Conservation (phyloP, 2,797 vertebrate species). For the Pseudomugil gertrudae region DNA sequence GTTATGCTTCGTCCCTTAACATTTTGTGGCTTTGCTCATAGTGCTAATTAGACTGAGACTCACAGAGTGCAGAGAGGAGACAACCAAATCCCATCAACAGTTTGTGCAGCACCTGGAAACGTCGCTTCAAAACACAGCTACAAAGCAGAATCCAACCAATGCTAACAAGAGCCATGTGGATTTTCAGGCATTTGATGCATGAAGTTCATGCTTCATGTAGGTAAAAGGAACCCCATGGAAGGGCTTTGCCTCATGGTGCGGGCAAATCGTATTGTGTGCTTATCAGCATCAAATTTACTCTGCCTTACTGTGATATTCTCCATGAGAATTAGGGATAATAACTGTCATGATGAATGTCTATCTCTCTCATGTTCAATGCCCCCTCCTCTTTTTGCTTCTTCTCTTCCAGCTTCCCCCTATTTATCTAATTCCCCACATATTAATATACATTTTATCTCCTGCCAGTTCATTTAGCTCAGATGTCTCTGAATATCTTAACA, state of each 20-base stretch:
- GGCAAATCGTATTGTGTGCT: constrained; percentile 72
- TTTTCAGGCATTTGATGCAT: constrained; percentile 43
- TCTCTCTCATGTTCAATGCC: constrained; percentile 52
- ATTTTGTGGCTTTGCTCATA: constrained; percentile 29
- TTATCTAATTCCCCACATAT: constrained; percentile 66
- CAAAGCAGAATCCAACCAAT: constrained; percentile 24
- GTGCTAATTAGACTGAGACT: constrained; percentile 50
- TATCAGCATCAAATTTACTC: constrained; percentile 73
- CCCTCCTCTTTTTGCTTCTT: constrained; percentile 14
- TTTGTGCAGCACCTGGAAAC: constrained; percentile 14
- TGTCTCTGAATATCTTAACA: constrained; percentile 51
- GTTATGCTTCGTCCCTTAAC: constrained; percentile 9
- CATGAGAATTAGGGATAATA: constrained; percentile 75
- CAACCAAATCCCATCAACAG: constrained; percentile 33
- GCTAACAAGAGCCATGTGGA: constrained; percentile 12
- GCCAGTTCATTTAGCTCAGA: constrained; percentile 61
- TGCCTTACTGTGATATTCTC: constrained; percentile 72
- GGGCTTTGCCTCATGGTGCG: constrained; percentile 64
- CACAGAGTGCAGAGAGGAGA: constrained; percentile 18
- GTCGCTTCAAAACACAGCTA: constrained; percentile 22
- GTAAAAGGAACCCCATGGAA: constrained; percentile 66
- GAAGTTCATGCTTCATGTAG: constrained; percentile 53
- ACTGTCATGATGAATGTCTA: constrained; percentile 70
- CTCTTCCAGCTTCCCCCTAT: constrained; percentile 49
- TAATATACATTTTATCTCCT: constrained; percentile 69